phyloP scores from a whole-genome alignment of 2,113 vertebrate genomes.

The Oryctolagus cuniculus region mOryCun1.1 NC_091453.1:108861501-108862000 shows the following conservation, averaged over 20 bases:
- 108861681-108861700: too few relatives aligned
- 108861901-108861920: not conserved
- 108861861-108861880: not conserved
- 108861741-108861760: too few relatives aligned
- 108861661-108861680: too few relatives aligned
- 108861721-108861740: too few relatives aligned
- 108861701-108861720: too few relatives aligned
- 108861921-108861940: not conserved
- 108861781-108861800: too few relatives aligned
- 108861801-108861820: too few relatives aligned
- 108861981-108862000: not conserved
- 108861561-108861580: not conserved
- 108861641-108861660: too few relatives aligned
- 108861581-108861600: not conserved
- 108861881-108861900: not conserved
- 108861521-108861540: not conserved
- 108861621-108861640: not conserved
- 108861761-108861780: too few relatives aligned
- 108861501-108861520: not conserved
- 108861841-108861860: not conserved
- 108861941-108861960: not conserved
- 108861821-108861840: too few relatives aligned
- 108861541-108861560: not conserved
- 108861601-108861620: conserved; percentile 26
- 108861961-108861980: not conserved